Conservation (phyloP, 2,113 vertebrate genomes). For the Coregonus clupeaformis region DNA sequence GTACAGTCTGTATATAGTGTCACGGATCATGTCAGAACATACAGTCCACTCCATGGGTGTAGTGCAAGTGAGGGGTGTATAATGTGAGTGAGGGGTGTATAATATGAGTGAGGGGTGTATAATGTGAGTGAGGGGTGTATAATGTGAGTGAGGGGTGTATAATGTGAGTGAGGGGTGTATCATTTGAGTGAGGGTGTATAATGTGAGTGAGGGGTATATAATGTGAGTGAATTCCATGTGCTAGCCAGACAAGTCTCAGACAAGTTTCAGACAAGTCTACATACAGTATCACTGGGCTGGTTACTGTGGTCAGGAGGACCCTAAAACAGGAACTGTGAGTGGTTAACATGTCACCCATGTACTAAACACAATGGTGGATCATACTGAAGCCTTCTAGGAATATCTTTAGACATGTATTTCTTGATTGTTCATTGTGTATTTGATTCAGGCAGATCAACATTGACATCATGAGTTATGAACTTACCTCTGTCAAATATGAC, state of each 20-base stretch:
- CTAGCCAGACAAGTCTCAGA: too few relatives aligned
- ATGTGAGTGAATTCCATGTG: slow-evolving; percentile 16
- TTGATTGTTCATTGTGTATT: too few relatives aligned
- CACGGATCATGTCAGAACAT: not conserved
- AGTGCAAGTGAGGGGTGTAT: not conserved
- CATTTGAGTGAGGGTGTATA: slow-evolving; percentile 3
- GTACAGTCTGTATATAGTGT: not conserved
- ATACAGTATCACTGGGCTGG: slow-evolving; percentile 7
- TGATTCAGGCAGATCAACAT: too few relatives aligned
- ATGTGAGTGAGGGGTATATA: not conserved
- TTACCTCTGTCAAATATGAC: too few relatives aligned
- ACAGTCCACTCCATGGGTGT: not conserved
- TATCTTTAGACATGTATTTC: too few relatives aligned
- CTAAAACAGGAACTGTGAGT: slow-evolving; percentile 16
- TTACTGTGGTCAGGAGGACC: slow-evolving; percentile 15
- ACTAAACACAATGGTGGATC: slow-evolving; percentile 26
- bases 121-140: too few relatives aligned
- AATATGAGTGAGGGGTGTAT: too few relatives aligned
- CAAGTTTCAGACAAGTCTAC: not conserved
- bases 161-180: too few relatives aligned
- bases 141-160: too few relatives aligned
- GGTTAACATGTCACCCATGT: slow-evolving; percentile 18
- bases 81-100: too few relatives aligned
- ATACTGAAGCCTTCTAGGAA: not conserved
- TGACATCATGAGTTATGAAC: too few relatives aligned